Conservation (phyloP, 2,888 invertebrate species). For the Griposia aprilina region DNA sequence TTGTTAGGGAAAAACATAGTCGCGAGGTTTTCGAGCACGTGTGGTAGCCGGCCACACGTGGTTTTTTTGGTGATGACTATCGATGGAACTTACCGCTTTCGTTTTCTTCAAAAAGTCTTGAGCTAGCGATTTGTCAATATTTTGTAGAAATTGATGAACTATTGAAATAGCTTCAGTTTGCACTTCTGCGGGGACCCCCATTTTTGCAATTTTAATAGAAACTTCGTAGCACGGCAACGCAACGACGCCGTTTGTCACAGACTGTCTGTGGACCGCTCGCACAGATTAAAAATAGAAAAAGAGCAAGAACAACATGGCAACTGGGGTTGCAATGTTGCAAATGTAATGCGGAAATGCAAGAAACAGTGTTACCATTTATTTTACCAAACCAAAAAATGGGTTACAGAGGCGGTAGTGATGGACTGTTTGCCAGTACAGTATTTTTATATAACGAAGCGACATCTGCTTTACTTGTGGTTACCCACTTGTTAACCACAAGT, state of each 20-base stretch:
- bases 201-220: conserved; percentile 65
- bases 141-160: conserved; percentile 92
- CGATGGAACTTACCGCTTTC: conserved; percentile 92
- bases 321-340: neutral
- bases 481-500: too few species aligned
- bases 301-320: neutral
- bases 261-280: neutral
- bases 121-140: conserved; percentile 92
- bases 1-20: neutral
- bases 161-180: conserved; percentile 87
- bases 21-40: conserved; percentile 75
- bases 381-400: neutral
- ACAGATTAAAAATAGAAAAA: conserved; percentile 14
- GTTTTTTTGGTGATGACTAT: conserved; percentile 67
- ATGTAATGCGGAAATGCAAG: neutral
- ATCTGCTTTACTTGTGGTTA: too few species aligned
- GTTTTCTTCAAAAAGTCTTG: conserved; percentile 93
- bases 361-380: conserved; percentile 2
- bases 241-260: conserved; percentile 46
- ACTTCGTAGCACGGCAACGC: conserved; percentile 34
- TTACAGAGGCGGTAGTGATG: neutral
- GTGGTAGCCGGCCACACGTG: conserved; percentile 82
- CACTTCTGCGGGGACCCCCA: conserved; percentile 79
- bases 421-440: neutral
- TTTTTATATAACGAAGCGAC: too few species aligned